A percentile compares a stretch with the other conserved stretches of the same genome.
phyloP scores from a whole-genome alignment of 2,113 vertebrate genomes.

The Piaya cayana region DNA sequence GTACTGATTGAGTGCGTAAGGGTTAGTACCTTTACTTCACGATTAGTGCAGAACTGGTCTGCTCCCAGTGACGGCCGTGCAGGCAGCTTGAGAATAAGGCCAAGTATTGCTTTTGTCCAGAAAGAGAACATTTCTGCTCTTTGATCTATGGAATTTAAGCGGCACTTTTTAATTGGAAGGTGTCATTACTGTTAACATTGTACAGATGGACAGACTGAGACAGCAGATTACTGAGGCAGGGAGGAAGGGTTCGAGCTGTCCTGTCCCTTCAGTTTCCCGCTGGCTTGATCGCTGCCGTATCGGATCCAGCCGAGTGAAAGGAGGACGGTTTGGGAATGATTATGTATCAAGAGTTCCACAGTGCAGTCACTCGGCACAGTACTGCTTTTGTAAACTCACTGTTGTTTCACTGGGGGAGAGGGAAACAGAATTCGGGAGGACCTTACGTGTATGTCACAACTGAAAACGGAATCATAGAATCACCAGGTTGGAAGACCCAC shows the following conservation, averaged over 20 bases:
- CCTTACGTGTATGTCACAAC: neutral
- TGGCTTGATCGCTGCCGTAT: accelerated
- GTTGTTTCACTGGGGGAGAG: neutral
- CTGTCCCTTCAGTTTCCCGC: neutral
- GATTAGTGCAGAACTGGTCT: neutral
- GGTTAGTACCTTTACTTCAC: neutral
- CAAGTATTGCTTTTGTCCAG: neutral
- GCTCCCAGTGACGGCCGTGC: neutral
- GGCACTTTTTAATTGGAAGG: neutral
- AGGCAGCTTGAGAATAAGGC: neutral
- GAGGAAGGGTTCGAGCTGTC: neutral
- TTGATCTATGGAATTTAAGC: neutral
- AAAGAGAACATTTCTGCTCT: neutral
- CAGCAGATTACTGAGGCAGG: neutral
- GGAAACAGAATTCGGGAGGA: neutral
- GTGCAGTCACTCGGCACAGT: neutral
- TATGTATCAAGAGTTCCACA: neutral
- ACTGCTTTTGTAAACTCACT: neutral
- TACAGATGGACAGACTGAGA: neutral
- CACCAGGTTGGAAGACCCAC: too few species aligned
- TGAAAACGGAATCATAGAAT: neutral
- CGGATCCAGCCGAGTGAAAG: neutral
- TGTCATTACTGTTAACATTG: neutral
- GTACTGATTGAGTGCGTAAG: neutral
- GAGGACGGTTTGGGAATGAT: neutral